Percentiles rank a stretch among this genome's conserved stretches.
These are phyloP conservation scores for Tringa solitaria DNA, from an alignment of 2,113 vertebrate species.

Conservation along the genomic window DNA sequence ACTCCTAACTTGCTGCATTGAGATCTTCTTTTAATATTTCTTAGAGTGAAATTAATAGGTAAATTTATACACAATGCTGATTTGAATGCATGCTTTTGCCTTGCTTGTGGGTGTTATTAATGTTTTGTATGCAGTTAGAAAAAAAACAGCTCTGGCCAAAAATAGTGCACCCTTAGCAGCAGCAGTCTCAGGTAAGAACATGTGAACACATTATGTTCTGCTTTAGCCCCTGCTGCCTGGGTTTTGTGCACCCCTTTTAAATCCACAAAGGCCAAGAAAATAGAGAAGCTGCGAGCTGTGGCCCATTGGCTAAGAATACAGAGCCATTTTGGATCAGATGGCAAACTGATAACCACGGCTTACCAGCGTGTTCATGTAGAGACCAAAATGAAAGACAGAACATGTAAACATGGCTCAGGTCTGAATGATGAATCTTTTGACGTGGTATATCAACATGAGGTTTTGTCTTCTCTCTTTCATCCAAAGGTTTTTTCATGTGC, in stretches of 20 bases:
- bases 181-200: neutral
- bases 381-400: neutral
- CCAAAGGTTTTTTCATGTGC: neutral
- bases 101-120: neutral
- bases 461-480: neutral
- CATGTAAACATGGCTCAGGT: neutral
- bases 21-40: neutral
- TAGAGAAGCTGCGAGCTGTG: neutral
- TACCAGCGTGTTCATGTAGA: neutral
- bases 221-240: neutral
- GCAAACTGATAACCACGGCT: neutral
- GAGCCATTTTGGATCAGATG: neutral
- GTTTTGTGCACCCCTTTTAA: neutral
- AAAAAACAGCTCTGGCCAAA: accelerated
- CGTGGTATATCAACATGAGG: neutral
- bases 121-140: neutral
- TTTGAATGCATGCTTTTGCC: neutral
- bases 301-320: neutral
- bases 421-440: neutral
- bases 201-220: neutral
- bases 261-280: neutral
- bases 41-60: neutral
- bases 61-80: neutral
- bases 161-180: neutral
- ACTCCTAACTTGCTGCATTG: neutral